Evolutionary conservation across 2,888 invertebrate species (phyloP), one percentile per base, ranked within the genome.

Genomic region (Diogma glabrata): DNA sequence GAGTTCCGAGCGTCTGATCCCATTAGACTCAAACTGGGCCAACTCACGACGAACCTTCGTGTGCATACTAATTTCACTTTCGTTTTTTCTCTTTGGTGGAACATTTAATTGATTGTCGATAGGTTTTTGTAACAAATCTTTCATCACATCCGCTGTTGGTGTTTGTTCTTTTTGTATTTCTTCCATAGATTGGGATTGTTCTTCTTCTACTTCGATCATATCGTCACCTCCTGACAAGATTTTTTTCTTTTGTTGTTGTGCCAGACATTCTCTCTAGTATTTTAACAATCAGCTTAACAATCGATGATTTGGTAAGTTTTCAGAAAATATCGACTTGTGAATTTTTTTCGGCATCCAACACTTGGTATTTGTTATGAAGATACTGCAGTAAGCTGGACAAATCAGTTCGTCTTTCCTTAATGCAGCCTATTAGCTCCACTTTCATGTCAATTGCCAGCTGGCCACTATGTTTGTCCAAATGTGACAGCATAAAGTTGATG

Each of bases 281-380:
- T 33, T 33, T 33, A 33, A 33, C 33, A 4, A 33, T 10, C 33
- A 33, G 10, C 9, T 33, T 33, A 7, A 33, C 33, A 33, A 33
- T 33, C 33, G 33, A 33, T 33, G 33, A 33, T 33, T 33, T 33
- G 33, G 33, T 33, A n/a, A n/a, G n/a, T n/a, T n/a, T n/a, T n/a
- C 28, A 28, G 28, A 28, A 28, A 28, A 28, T 12, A 28, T 28
- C 28, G 28, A 10, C 28, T n/a, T 38, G 16, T 3, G 7, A 38
- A 38, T 38, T 38, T 38, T 38, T 38, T 38, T 38, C 38, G 38
- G 38, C 38, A 38, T 38, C 38, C 16, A 38, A 3, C 16, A 38
- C 17, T 16, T 38, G 7, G 2, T 38, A 38, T 38, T 38, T 38
- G 16, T 38, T 38, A n/a, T n/a, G n/a, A n/a, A n/a, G n/a, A n/a